Evolutionary conservation across 2,113 vertebrate species (phyloP).

Genomic region (Cynoglossus semilaevis): DNA sequence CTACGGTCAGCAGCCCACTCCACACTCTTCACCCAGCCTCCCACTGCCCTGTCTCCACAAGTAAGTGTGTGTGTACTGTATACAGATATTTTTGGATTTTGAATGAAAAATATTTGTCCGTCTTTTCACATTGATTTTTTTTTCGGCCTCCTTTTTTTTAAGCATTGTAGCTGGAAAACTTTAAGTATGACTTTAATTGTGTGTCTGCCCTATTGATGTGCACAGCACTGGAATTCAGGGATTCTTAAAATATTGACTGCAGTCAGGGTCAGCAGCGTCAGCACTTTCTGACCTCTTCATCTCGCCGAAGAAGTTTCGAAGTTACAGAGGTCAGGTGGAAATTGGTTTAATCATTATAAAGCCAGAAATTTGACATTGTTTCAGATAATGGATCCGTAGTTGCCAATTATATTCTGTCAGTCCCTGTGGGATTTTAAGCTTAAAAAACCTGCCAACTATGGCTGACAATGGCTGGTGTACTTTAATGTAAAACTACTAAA

Average conservation of each 20-base stretch:
- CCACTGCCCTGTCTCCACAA: conserved; percentile 70
- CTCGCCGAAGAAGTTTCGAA: conserved; percentile 17
- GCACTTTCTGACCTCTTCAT: conserved; percentile 30
- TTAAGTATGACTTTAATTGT: conserved; percentile 17
- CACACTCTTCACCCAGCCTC: conserved; percentile 71
- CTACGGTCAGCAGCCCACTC: conserved; percentile 69
- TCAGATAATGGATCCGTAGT: conserved; percentile 15
- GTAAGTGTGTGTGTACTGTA: conserved; percentile 52
- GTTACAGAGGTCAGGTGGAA: conserved; percentile 35
- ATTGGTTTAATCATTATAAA: conserved; percentile 16
- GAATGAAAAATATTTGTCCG: conserved; percentile 8
- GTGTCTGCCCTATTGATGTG: conserved; percentile 15
- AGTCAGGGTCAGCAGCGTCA: conserved; percentile 13
- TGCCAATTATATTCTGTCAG: conserved; percentile 3
- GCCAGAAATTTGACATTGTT: conserved; percentile 27
- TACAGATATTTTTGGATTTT: conserved; percentile 2
- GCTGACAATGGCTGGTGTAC: not conserved
- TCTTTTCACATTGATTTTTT: conserved; percentile 14
- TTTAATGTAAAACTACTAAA: conserved; percentile 2
- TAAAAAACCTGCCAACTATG: conserved; percentile 1
- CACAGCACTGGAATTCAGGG: conserved; percentile 5
- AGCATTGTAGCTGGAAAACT: not conserved
- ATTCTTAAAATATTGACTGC: conserved; percentile 7
- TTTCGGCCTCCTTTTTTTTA: too few relatives aligned
- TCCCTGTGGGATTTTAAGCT: not conserved